These are phyloP conservation scores for Ichneumoninae sp. DNA, from an alignment of 2,888 invertebrate species.

Conservation along the genomic window DNA sequence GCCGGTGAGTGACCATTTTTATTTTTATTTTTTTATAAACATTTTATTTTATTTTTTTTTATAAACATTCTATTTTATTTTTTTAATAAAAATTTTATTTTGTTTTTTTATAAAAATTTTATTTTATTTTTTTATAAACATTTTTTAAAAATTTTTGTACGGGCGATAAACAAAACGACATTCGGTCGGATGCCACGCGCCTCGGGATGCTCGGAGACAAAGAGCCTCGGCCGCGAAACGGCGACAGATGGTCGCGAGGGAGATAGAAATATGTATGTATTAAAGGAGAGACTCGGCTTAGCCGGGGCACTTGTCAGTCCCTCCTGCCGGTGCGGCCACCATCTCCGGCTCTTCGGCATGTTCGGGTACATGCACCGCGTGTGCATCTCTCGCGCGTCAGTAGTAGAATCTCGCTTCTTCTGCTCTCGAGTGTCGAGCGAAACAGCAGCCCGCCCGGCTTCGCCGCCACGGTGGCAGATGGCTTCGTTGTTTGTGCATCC, in stretches of 20 bases:
- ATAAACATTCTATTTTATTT: no score
- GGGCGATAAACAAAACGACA: background rate
- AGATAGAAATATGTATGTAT: conserved; percentile 23
- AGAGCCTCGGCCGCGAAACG: background rate
- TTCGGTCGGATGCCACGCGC: conserved; percentile 33
- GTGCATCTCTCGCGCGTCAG: conserved; percentile 13
- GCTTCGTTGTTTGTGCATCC: conserved; percentile 33
- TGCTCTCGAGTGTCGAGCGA: conserved; percentile 7
- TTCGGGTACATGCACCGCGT: conserved; percentile 18
- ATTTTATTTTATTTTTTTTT: conserved; percentile 19
- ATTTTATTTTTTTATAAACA: conserved; percentile 9
- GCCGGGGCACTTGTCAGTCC: conserved; percentile 67
- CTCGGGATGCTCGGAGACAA: conserved; percentile 52
- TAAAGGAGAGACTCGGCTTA: conserved; percentile 44
- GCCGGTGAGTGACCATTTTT: conserved; percentile 93
- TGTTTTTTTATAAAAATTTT: background rate
- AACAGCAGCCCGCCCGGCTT: conserved; percentile 1
- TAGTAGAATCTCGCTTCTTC: conserved; percentile 30
- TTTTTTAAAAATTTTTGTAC: background rate
- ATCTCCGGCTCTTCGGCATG: background rate
- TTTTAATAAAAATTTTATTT: no score
- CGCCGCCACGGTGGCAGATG: conserved; percentile 30
- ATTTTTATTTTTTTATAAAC: background rate
- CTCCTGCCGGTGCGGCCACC: conserved; percentile 40
- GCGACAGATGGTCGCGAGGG: conserved; percentile 47